Base-by-base conservation (phyloP, 2,797 vertebrate species). In the Tenualosa ilisha region DNA sequence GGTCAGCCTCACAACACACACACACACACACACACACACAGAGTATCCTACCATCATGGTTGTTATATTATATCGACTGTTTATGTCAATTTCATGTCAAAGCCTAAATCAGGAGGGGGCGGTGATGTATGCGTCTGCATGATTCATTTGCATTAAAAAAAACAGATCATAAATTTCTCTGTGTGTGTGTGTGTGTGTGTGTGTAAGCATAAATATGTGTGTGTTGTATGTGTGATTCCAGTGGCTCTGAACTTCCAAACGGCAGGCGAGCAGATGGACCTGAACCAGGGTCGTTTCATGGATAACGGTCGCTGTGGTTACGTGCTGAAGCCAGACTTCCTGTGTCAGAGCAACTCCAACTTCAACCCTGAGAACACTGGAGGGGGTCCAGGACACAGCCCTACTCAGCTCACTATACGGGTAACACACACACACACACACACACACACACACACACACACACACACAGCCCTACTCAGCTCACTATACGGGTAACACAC, bases 171-270 rank as follows among this genome's bases (percentile, higher is more conserved):
- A 31, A 0, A 31, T n/a, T n/a, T n/a, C n/a, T n/a, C n/a, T 31
- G 31, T 31, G 31, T 31, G 31, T 31, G n/a, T 15, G 63, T n/a
- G n/a, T n/a, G n/a, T n/a, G n/a, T n/a, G n/a, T n/a, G n/a, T n/a
- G n/a, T n/a, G n/a, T n/a, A n/a, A n/a, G n/a, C n/a, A n/a, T n/a
- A n/a, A n/a, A n/a, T n/a, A 59, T 84, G 79, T 31, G 40, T 50
- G 0, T 81, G 82, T 75, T 17, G 7, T 86, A 31, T 86, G 82
- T 50, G 31, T 26, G n/a, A 12, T 20, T 88, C 0, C 92, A 99
- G 98, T 99, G 95, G 97, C 98, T 68, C 95, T 99, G 79, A 99
- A 99, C 94, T 99, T 98, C 95, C 98, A 99, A 95, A 99, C 98
- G 0, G 95, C 97, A 0, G 98, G 97, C 1, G 96, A 96, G 0